Conservation (phyloP, 1,140 invertebrate genomes). For the Hirudo medicinalis region DNA sequence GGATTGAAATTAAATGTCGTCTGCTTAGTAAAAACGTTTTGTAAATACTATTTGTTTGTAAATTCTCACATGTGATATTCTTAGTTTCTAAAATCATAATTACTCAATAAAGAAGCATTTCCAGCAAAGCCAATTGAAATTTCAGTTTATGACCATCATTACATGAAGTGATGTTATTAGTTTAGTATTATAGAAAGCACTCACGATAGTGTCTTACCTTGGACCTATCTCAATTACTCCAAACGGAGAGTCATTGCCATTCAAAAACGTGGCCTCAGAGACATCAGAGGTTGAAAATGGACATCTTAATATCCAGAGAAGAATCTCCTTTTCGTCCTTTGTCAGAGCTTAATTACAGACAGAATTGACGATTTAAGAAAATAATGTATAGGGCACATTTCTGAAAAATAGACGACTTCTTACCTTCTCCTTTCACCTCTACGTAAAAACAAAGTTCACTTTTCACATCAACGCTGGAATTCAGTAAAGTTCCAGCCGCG, state of each 20-base stretch:
- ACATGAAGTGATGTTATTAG: no score
- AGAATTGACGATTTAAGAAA: no score
- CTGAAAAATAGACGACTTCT: no score
- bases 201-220: constrained; percentile 28
- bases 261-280: constrained; percentile 17
- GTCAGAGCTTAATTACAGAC: not conserved
- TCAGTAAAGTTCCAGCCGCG: no score
- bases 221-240: constrained; percentile 43
- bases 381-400: no score
- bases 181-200: no score
- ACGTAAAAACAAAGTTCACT: no score
- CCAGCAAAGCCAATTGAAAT: not conserved
- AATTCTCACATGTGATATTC: not conserved
- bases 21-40: not conserved
- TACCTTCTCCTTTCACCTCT: no score
- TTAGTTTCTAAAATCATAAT: constrained; percentile 11
- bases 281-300: constrained; percentile 19
- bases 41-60: constrained; percentile 19
- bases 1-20: not conserved
- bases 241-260: constrained; percentile 19
- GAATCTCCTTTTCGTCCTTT: not conserved
- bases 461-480: no score
- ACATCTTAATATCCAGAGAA: constrained; percentile 10
- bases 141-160: no score
- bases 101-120: no score